A percentile compares a stretch with the other conserved stretches of the same genome.
Conservation (phyloP, 2,113 vertebrate genomes). For the Corynorhinus townsendii region DNA sequence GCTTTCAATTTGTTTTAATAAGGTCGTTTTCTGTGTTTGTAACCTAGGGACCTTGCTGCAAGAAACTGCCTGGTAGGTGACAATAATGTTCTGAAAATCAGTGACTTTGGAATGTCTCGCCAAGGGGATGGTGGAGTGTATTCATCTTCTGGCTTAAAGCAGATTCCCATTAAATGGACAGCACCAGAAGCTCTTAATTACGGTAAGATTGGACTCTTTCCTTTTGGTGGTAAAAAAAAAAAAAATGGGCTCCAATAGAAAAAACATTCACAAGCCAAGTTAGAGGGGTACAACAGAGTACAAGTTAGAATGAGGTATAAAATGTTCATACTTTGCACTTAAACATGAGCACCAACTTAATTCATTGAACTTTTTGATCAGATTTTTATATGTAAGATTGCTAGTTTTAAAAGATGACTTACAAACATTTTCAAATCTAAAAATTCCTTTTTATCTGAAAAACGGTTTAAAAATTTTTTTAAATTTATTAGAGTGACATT, state of each 20-base stretch:
- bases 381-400: not conserved
- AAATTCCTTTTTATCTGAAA: not conserved
- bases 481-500: not conserved
- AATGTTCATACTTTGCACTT: not conserved
- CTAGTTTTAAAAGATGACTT: not conserved
- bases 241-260: accelerated
- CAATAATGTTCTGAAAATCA: slow-evolving; percentile 94
- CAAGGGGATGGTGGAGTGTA: slow-evolving; percentile 97
- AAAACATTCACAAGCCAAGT: not conserved
- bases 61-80: slow-evolving; percentile 97
- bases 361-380: not conserved
- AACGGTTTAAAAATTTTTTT: not conserved
- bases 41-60: slow-evolving; percentile 93
- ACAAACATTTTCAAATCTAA: not conserved
- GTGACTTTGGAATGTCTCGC: slow-evolving; percentile 98
- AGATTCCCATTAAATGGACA: slow-evolving; percentile 99
- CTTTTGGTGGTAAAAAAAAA: not conserved
- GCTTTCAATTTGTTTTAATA: slow-evolving; percentile 65
- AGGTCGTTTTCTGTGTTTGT: slow-evolving; percentile 59
- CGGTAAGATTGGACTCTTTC: slow-evolving; percentile 79
- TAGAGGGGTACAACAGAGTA: not conserved
- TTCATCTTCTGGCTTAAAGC: slow-evolving; percentile 96
- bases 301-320: not conserved
- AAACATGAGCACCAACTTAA: not conserved
- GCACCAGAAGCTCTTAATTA: slow-evolving; percentile 99